Evolutionary conservation across 2,113 vertebrate genomes (phyloP).

Genomic region (Misgurnus mizolepis): DNA sequence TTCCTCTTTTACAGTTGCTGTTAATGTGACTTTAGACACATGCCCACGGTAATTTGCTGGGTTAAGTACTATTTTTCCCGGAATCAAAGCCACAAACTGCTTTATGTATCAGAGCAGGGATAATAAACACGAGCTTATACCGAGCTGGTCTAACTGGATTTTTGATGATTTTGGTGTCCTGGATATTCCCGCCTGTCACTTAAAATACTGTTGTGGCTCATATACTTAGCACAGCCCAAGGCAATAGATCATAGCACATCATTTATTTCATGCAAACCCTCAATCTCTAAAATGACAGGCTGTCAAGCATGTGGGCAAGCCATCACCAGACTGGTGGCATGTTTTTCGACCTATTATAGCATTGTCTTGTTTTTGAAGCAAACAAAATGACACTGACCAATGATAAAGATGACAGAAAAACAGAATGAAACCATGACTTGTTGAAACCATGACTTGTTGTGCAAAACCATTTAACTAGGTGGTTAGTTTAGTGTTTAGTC

Average conservation of each 20-base stretch:
- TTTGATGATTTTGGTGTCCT: slow-evolving; percentile 39
- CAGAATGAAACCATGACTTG: no score
- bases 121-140: slow-evolving; percentile 37
- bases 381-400: neutral
- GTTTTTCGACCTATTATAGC: neutral
- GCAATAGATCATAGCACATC: slow-evolving; percentile 10
- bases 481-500: no score
- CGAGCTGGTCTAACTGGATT: slow-evolving; percentile 7
- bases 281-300: slow-evolving; percentile 19
- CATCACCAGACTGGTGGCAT: neutral
- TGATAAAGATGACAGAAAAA: neutral
- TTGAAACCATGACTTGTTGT: neutral
- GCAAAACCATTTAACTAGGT: no score
- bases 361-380: neutral
- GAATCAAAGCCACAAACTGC: slow-evolving; percentile 31
- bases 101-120: slow-evolving; percentile 17
- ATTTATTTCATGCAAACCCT: slow-evolving; percentile 38
- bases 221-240: slow-evolving; percentile 35
- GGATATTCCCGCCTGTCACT: slow-evolving; percentile 28
- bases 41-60: neutral
- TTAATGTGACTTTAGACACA: slow-evolving; percentile 31
- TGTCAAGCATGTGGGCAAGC: slow-evolving; percentile 13
- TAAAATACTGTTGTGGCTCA: slow-evolving; percentile 45
- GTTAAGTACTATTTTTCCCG: slow-evolving; percentile 17
- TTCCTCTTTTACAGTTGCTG: neutral